phyloP scores from a whole-genome alignment of 1,140 invertebrate genomes.

The Ectropis grisescens region DNA sequence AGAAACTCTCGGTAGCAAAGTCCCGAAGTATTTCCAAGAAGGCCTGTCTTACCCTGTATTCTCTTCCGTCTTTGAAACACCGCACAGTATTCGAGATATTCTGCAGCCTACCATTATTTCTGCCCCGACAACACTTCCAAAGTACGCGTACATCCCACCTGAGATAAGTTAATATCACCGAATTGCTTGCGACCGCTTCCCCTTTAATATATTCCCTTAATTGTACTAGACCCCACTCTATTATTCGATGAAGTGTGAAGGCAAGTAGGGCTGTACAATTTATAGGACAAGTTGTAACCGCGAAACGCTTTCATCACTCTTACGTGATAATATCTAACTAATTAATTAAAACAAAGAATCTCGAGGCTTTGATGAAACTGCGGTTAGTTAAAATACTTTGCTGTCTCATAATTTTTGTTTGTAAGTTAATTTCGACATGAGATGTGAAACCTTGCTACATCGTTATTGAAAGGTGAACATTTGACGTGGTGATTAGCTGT shows the following conservation, averaged over 20 bases:
- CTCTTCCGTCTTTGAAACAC: no score
- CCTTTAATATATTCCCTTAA: conserved; percentile 31
- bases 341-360: conserved; percentile 19
- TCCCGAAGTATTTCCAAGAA: no score
- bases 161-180: conserved; percentile 32
- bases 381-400: conserved; percentile 17
- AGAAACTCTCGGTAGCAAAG: no score
- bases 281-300: conserved; percentile 31
- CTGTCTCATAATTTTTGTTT: conserved; percentile 10
- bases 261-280: conserved; percentile 23
- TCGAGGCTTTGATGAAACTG: neutral
- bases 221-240: conserved; percentile 33
- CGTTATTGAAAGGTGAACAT: no score
- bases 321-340: conserved; percentile 29
- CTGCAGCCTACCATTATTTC: no score
- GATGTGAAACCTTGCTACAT: no score
- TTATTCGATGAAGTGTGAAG: conserved; percentile 52
- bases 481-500: no score
- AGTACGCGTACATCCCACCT: no score
- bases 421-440: no score
- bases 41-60: no score
- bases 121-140: no score
- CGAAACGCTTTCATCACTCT: conserved; percentile 23
- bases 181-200: conserved; percentile 21
- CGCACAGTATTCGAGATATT: no score